Conservation (phyloP, 1,140 invertebrate species). For the Drosophila pruinosa region DNA sequence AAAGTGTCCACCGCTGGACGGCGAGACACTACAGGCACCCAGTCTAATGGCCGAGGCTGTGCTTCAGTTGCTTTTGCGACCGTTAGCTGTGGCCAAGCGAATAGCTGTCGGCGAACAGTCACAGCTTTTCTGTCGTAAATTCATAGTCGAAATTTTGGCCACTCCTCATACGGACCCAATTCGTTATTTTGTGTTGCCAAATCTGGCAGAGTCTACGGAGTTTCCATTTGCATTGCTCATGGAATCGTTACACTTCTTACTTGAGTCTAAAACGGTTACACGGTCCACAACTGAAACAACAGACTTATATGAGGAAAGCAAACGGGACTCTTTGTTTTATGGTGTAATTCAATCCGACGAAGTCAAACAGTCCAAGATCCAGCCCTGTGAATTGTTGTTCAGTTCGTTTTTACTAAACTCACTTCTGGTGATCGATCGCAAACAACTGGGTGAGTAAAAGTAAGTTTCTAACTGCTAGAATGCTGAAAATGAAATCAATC, state of each 20-base stretch:
- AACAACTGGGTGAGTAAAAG: slow-evolving; percentile 85
- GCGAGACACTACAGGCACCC: slow-evolving; percentile 87
- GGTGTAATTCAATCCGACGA: background rate
- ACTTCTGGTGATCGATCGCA: slow-evolving; percentile 87
- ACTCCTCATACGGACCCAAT: slow-evolving; percentile 85
- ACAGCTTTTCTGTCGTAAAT: slow-evolving; percentile 68
- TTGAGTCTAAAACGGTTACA: slow-evolving; percentile 21
- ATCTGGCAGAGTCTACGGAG: slow-evolving; percentile 82
- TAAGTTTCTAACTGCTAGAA: background rate
- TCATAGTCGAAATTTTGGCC: slow-evolving; percentile 84
- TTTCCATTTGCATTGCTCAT: slow-evolving; percentile 85
- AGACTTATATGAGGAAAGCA: slow-evolving; percentile 1
- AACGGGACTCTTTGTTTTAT: slow-evolving; percentile 35
- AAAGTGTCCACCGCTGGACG: slow-evolving; percentile 89
- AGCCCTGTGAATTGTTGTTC: slow-evolving; percentile 42
- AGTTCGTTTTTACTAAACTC: slow-evolving; percentile 85
- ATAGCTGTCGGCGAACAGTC: slow-evolving; percentile 11
- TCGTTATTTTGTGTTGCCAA: slow-evolving; percentile 85
- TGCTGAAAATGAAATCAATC: background rate
- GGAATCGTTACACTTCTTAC: slow-evolving; percentile 33
- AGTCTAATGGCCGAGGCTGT: slow-evolving; percentile 89
- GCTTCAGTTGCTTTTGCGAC: slow-evolving; percentile 89
- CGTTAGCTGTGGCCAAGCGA: slow-evolving; percentile 84
- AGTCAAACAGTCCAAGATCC: background rate
- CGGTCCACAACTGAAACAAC: background rate